Percentiles rank a stretch among this genome's conserved stretches.
Conservation (phyloP, 2,797 vertebrate genomes). For the Bovichtus variegatus region DNA sequence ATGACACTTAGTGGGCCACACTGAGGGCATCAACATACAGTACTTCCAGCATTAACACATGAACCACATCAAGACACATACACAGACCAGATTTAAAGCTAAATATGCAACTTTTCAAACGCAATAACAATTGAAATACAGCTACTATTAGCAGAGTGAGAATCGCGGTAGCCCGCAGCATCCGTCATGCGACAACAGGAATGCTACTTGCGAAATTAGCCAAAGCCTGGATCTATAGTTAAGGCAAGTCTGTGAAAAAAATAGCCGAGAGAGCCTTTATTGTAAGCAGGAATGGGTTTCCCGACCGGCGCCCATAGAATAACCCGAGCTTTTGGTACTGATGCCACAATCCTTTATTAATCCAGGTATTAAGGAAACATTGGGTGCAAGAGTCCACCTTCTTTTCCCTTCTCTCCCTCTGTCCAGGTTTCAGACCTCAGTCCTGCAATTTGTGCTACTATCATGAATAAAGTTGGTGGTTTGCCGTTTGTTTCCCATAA, state of each 20-base stretch:
- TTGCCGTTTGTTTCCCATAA: no score
- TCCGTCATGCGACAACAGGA: conserved; percentile 1
- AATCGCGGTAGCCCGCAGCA: not conserved
- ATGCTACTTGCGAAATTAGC: not conserved
- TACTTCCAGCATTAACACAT: not conserved
- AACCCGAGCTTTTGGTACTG: not conserved
- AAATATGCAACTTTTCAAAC: conserved; percentile 42
- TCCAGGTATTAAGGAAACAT: no score
- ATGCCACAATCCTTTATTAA: no score
- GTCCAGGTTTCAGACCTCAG: no score
- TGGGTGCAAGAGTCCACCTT: no score
- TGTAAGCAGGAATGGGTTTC: not conserved
- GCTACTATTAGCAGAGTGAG: not conserved
- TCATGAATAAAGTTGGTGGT: no score
- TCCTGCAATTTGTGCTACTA: no score
- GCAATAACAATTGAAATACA: not conserved
- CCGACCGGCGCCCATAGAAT: not conserved
- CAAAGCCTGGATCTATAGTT: not conserved
- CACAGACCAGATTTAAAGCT: conserved; percentile 3
- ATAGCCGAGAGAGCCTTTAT: not conserved
- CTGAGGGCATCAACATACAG: conserved; percentile 10
- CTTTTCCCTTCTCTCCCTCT: no score
- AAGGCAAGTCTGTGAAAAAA: not conserved
- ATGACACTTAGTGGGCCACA: not conserved
- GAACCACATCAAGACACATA: conserved; percentile 2